Conservation (phyloP, 2,888 invertebrate genomes). For the Ellobium chinense region DNA sequence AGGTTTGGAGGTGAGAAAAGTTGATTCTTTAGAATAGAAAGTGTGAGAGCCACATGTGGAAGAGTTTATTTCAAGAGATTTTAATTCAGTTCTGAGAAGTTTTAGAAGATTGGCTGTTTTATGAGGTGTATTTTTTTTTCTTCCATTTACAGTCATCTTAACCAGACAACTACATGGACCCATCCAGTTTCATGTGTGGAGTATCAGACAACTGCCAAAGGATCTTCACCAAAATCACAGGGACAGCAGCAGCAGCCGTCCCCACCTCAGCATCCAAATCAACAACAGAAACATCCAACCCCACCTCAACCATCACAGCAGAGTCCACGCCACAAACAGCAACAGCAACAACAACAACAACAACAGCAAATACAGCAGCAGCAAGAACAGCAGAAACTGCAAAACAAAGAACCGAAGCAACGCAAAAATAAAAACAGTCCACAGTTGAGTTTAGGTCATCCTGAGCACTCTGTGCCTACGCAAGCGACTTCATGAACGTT, state of each 20-base stretch:
- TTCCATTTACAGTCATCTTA: slow-evolving; percentile 68
- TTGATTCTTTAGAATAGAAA: too few relatives aligned
- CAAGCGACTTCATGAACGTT: neutral
- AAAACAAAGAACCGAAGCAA: slow-evolving; percentile 4
- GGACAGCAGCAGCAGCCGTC: slow-evolving; percentile 8
- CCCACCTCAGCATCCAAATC: neutral
- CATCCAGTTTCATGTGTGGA: slow-evolving; percentile 71
- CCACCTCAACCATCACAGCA: neutral
- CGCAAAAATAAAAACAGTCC: slow-evolving; percentile 4
- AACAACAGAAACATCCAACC: neutral
- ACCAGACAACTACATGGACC: slow-evolving; percentile 72
- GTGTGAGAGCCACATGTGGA: too few relatives aligned
- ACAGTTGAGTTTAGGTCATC: neutral
- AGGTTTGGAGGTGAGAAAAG: too few relatives aligned
- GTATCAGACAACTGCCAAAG: slow-evolving; percentile 52
- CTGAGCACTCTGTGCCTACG: neutral
- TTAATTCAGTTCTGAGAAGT: too few relatives aligned
- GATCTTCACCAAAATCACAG: neutral
- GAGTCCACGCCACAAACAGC: neutral
- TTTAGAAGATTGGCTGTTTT: too few relatives aligned
- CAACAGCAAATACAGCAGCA: slow-evolving; percentile 8
- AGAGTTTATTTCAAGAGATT: too few relatives aligned
- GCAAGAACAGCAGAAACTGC: neutral
- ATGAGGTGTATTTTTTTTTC: neutral
- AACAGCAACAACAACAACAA: neutral